Evolutionary conservation across 2,113 vertebrate species (phyloP).

Genomic region (Calyptomena viridis): DNA sequence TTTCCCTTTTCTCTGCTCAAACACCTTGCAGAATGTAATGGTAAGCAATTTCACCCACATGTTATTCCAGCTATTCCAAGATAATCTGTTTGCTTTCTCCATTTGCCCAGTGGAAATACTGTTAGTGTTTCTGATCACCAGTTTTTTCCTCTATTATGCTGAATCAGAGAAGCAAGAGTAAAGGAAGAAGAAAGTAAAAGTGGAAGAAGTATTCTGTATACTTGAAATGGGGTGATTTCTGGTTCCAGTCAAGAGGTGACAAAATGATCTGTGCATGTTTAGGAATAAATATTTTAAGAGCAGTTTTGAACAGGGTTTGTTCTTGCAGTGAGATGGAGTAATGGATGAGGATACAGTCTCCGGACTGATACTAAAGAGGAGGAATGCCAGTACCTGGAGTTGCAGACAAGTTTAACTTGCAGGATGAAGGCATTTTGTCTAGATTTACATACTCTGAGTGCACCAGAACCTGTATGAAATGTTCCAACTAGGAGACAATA

Average conservation of each 20-base stretch:
- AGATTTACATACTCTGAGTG: neutral
- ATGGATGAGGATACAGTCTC: neutral
- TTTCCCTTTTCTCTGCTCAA: neutral
- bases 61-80: neutral
- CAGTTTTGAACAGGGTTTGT: neutral
- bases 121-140: neutral
- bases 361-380: neutral
- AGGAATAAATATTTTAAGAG: neutral
- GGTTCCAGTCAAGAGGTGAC: neutral
- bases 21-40: neutral
- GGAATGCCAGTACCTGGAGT: neutral
- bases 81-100: neutral
- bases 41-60: neutral
- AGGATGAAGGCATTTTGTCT: neutral
- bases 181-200: neutral
- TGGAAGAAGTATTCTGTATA: neutral
- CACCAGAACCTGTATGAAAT: neutral
- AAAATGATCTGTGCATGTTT: neutral
- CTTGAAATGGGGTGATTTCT: neutral
- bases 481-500: neutral
- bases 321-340: neutral
- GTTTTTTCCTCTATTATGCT: neutral
- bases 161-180: neutral
- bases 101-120: neutral
- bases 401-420: neutral